Percentiles rank a stretch among this genome's conserved stretches.
Conservation (phyloP, 2,797 vertebrate species). For the Corythornis leucogaster region DNA sequence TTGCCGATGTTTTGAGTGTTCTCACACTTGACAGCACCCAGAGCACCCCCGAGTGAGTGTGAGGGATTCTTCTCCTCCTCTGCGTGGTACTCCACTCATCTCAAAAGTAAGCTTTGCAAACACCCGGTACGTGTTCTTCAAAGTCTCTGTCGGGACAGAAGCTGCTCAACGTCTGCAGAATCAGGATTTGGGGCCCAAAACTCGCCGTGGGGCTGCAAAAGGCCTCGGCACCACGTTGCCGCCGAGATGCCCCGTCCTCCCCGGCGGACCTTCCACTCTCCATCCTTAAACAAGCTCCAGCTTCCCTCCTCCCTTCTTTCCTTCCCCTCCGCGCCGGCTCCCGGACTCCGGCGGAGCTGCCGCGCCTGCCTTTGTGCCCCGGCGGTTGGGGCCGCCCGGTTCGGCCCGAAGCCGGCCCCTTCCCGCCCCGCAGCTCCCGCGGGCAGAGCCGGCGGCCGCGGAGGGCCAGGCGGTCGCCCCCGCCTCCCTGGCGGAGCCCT, state of each 20-base stretch:
- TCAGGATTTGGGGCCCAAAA: too few relatives aligned
- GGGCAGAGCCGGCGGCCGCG: neutral
- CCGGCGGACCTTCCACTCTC: neutral
- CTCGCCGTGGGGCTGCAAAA: neutral
- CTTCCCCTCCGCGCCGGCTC: neutral
- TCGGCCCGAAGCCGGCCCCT: neutral
- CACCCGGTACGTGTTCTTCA: fast-evolving
- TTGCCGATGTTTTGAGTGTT: fast-evolving
- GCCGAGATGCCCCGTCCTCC: neutral
- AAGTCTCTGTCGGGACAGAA: neutral
- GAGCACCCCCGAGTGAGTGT: fast-evolving
- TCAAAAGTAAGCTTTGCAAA: fast-evolving
- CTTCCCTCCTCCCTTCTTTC: neutral
- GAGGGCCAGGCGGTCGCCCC: neutral
- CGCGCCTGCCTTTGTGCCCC: slow-evolving; percentile 9
- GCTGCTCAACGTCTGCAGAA: neutral
- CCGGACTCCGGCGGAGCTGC: neutral
- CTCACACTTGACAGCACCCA: neutral
- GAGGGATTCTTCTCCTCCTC: fast-evolving
- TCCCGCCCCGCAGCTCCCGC: neutral
- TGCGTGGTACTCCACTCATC: fast-evolving
- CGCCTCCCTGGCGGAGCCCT: slow-evolving; percentile 35
- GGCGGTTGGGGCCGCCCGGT: neutral
- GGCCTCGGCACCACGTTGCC: neutral
- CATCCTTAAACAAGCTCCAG: neutral